These are phyloP conservation scores for Pollimyrus isidori DNA, from an alignment of 2,113 vertebrate genomes.

Conservation along the genomic window DNA sequence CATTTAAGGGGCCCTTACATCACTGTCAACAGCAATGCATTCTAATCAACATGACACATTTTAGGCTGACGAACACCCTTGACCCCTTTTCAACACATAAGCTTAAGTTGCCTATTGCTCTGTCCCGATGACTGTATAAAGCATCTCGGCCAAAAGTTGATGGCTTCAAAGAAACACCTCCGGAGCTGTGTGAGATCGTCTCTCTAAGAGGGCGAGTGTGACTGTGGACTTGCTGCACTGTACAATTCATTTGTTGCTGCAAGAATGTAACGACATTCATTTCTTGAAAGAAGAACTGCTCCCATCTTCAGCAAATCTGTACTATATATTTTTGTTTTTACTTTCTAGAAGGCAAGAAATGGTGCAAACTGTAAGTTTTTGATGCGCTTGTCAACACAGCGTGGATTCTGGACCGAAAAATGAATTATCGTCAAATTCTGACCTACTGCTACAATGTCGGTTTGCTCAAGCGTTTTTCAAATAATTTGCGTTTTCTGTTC, in stretches of 20 bases:
- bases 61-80: neutral
- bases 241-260: neutral
- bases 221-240: neutral
- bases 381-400: neutral
- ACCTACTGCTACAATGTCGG: neutral
- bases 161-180: neutral
- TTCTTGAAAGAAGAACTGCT: neutral
- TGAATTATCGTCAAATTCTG: neutral
- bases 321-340: neutral
- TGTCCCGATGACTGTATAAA: neutral
- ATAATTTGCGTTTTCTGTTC: neutral
- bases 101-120: neutral
- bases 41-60: neutral
- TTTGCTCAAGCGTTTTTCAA: neutral
- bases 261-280: neutral
- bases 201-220: neutral
- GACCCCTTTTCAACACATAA: neutral
- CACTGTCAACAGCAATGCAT: neutral
- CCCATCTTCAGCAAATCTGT: neutral
- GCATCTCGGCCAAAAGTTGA: neutral
- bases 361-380: neutral
- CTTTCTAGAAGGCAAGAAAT: neutral
- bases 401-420: neutral
- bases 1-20: neutral
- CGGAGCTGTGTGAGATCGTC: neutral